Conservation (phyloP, 2,797 vertebrate genomes). For the Siniperca undulata region DNA sequence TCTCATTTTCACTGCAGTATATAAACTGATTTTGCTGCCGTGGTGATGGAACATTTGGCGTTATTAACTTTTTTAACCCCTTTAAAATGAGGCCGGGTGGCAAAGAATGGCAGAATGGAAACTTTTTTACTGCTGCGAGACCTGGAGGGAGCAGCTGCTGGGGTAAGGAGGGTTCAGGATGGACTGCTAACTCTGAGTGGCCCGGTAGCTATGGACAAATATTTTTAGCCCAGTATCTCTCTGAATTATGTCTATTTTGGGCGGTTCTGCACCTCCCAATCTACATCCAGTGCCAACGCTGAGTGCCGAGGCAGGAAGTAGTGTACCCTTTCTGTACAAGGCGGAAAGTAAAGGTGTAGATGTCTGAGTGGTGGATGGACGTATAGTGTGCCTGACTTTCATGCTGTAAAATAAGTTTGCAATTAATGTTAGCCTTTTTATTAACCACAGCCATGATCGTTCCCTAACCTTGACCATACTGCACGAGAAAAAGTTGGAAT, state of each 20-base stretch:
- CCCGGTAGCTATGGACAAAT: background rate
- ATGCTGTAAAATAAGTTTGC: no score
- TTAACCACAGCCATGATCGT: no score
- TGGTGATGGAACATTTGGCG: slow-evolving; percentile 49
- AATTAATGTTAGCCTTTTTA: no score
- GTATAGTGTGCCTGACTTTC: no score
- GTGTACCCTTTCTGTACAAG: background rate
- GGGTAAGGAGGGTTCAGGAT: background rate
- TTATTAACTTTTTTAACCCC: slow-evolving; percentile 60
- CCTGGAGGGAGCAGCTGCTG: background rate
- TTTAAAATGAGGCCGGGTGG: slow-evolving; percentile 39
- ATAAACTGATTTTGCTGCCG: slow-evolving; percentile 53
- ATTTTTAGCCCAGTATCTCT: slow-evolving; percentile 1
- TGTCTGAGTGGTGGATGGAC: background rate
- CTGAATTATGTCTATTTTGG: background rate
- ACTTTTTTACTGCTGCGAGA: background rate
- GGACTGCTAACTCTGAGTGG: background rate
- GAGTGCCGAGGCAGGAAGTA: background rate
- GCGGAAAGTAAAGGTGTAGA: background rate
- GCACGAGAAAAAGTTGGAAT: no score
- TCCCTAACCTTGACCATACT: no score
- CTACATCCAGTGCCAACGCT: background rate
- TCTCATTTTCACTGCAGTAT: slow-evolving; percentile 57
- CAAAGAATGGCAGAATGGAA: background rate
- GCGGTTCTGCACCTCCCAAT: background rate